phyloP scores from a whole-genome alignment of 1,140 invertebrate genomes.

The Brachionus angularis region DNA sequence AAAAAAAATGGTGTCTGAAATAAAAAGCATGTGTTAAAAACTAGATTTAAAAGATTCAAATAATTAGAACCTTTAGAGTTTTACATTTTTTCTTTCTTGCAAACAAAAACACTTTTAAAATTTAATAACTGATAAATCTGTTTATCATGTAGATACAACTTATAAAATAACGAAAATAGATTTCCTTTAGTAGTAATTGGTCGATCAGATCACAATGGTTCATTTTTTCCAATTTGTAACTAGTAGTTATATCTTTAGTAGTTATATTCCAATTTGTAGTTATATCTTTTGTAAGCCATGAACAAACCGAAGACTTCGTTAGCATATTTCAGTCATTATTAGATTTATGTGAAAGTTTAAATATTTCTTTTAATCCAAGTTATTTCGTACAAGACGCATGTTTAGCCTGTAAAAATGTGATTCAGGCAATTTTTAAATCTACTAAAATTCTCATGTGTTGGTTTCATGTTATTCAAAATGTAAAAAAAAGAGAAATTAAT shows the following conservation, averaged over 20 bases:
- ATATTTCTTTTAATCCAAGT: slow-evolving; percentile 11
- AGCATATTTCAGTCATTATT: slow-evolving; percentile 9
- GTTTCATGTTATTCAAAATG: slow-evolving; percentile 9
- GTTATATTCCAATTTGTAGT: too few relatives aligned
- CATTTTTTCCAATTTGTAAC: slow-evolving; percentile 25
- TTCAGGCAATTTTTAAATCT: background rate
- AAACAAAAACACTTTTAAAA: too few relatives aligned
- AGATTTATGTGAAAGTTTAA: slow-evolving; percentile 29
- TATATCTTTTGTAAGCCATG: slow-evolving; percentile 24
- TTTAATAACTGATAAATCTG: background rate
- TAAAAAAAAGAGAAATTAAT: slow-evolving; percentile 1
- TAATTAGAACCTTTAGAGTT: too few relatives aligned
- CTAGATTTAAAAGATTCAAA: too few relatives aligned
- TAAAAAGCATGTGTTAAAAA: too few relatives aligned
- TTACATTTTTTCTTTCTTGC: too few relatives aligned
- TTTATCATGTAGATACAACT: background rate
- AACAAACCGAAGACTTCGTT: slow-evolving; percentile 17
- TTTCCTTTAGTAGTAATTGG: slow-evolving; percentile 18
- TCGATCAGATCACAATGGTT: slow-evolving; percentile 27
- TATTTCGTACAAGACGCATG: slow-evolving; percentile 22
- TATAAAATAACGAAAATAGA: slow-evolving; percentile 13
- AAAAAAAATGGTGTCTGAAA: too few relatives aligned
- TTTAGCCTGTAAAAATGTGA: background rate
- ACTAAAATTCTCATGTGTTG: slow-evolving; percentile 4
- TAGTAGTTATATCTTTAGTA: too few relatives aligned